These are phyloP conservation scores for Orthosia gracilis DNA, from an alignment of 2,888 invertebrate genomes.

Conservation along the genomic window DNA sequence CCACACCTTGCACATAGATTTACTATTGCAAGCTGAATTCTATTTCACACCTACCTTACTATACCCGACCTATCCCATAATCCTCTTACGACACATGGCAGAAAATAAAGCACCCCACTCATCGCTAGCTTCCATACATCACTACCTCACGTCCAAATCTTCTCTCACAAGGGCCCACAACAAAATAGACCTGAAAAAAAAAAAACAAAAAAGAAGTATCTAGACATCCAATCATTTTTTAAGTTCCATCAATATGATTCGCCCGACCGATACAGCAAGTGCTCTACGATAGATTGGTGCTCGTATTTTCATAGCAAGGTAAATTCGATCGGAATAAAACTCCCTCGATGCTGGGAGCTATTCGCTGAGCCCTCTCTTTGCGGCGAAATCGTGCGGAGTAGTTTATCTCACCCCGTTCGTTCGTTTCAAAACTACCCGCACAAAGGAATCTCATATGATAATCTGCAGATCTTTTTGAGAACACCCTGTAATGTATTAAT, in stretches of 20 bases:
- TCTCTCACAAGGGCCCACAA: background rate
- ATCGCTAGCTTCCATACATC: background rate
- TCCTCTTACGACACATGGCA: conserved; percentile 21
- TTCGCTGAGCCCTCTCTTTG: conserved; percentile 89
- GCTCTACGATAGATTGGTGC: conserved; percentile 68
- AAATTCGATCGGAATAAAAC: conserved; percentile 89
- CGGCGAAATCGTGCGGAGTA: conserved; percentile 86
- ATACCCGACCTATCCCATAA: conserved; percentile 4
- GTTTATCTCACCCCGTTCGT: conserved; percentile 85
- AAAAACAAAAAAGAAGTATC: conserved; percentile 22
- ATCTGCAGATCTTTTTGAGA: conserved; percentile 80
- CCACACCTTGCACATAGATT: background rate
- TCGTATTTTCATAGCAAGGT: conserved; percentile 80
- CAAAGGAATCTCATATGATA: conserved; percentile 86
- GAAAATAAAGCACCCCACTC: conserved; percentile 5
- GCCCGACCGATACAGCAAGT: conserved; percentile 64
- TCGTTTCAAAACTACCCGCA: conserved; percentile 76
- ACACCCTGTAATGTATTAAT: conserved; percentile 65
- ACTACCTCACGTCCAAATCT: background rate
- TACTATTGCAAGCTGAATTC: background rate
- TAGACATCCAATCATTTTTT: conserved; percentile 61
- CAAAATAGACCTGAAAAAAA: background rate
- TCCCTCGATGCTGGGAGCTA: conserved; percentile 77
- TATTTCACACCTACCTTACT: background rate
- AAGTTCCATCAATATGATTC: conserved; percentile 64